Evolutionary conservation across 2,113 vertebrate genomes (phyloP).

Genomic region (Pedionomus torquatus): DNA sequence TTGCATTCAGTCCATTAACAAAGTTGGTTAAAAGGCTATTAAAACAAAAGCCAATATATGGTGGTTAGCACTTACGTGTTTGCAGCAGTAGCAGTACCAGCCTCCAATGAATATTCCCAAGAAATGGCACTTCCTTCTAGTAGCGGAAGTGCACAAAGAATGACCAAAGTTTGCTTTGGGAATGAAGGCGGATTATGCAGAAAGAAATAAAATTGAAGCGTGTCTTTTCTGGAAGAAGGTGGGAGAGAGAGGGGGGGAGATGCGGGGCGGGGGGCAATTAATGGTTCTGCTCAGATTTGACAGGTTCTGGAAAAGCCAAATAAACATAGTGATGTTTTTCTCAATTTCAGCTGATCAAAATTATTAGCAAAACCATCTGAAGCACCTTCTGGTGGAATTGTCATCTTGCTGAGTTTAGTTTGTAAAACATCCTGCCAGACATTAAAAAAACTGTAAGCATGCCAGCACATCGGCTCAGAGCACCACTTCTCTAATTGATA

Average conservation of each 20-base stretch:
- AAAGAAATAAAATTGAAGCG: not conserved
- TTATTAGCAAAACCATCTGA: conserved; percentile 81
- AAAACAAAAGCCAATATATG: conserved; percentile 79
- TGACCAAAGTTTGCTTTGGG: not conserved
- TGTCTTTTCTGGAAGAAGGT: conserved; percentile 5
- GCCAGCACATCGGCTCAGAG: conserved; percentile 66
- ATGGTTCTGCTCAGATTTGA: conserved; percentile 67
- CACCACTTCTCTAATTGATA: conserved; percentile 38
- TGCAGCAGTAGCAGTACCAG: conserved; percentile 29
- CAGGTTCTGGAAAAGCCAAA: conserved; percentile 68
- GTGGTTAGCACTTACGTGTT: conserved; percentile 65
- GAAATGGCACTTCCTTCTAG: conserved; percentile 20
- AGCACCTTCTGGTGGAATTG: conserved; percentile 79
- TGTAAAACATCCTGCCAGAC: conserved; percentile 77
- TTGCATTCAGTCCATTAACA: conserved; percentile 86
- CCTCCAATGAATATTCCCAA: conserved; percentile 27
- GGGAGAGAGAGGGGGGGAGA: not conserved
- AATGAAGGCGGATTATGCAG: not conserved
- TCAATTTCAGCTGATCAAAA: conserved; percentile 75
- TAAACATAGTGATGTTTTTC: conserved; percentile 71
- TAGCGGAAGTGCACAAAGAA: not conserved
- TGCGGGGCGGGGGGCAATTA: conserved; percentile 40
- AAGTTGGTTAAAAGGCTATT: conserved; percentile 87
- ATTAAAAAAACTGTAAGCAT: conserved; percentile 66
- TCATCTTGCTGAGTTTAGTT: conserved; percentile 78